Conservation (phyloP, 2,113 vertebrate genomes). For the Neolamprologus longior region DNA sequence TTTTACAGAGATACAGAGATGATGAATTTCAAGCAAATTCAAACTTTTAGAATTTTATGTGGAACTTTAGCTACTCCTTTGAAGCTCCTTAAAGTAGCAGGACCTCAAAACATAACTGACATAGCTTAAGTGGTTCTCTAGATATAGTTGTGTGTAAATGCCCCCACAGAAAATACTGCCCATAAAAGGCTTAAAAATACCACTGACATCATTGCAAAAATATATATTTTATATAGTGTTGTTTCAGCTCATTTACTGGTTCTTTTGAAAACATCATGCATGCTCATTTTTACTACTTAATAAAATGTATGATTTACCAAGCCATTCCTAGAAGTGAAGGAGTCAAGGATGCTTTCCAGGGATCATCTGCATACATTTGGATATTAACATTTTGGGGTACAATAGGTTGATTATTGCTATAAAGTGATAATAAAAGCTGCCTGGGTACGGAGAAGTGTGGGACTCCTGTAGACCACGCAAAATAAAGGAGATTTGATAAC, state of each 20-base stretch:
- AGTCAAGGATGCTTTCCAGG: background rate
- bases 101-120: background rate
- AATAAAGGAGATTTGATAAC: background rate
- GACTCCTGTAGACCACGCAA: background rate
- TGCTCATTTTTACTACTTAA: background rate
- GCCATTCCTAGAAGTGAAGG: background rate
- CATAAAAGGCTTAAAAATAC: background rate
- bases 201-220: background rate
- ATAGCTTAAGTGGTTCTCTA: background rate
- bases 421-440: background rate
- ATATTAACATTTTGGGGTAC: background rate
- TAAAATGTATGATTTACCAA: background rate
- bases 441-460: background rate
- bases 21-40: background rate
- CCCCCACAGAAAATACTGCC: background rate
- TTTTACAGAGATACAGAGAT: background rate
- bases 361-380: background rate
- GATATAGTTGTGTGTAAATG: background rate
- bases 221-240: background rate
- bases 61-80: background rate
- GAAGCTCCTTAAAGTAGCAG: background rate
- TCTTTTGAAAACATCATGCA: background rate
- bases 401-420: background rate
- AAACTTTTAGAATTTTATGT: background rate
- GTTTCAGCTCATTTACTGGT: background rate